Conservation (phyloP, 1,140 invertebrate species). For the Dolichoris vasculosae region DNA sequence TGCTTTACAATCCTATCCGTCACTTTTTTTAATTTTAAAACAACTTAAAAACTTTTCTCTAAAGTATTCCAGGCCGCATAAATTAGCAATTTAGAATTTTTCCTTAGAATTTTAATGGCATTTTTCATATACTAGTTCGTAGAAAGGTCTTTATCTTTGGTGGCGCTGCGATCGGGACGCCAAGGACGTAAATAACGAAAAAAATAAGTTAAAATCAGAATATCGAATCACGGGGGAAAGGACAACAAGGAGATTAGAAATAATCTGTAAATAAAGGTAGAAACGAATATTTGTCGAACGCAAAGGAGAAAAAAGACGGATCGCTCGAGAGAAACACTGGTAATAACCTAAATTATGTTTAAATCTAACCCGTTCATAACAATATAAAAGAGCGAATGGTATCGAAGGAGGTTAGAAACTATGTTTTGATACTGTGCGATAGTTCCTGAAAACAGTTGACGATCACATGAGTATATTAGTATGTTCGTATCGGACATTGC, state of each 20-base stretch:
- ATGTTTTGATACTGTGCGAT: neutral
- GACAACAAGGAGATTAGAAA: neutral
- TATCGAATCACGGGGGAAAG: neutral
- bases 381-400: neutral
- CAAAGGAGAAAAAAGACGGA: neutral
- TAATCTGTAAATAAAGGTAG: neutral
- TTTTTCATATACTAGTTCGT: conserved; percentile 17
- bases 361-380: neutral
- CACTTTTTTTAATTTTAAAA: neutral
- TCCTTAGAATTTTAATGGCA: neutral
- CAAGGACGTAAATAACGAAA: conserved; percentile 24
- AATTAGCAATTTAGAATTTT: conserved; percentile 37
- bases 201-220: neutral
- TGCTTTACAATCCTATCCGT: neutral
- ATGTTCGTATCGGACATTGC: neutral
- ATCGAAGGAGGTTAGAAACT: conserved; percentile 6
- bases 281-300: too few relatives aligned
- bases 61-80: conserved; percentile 6
- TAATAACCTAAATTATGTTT: neutral
- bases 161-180: neutral
- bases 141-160: neutral
- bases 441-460: neutral
- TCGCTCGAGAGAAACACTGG: neutral
- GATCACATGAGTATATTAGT: neutral
- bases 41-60: neutral